A percentile compares a stretch with the other conserved stretches of the same genome.
Conservation (phyloP, 2,888 invertebrate species). For the Troides oblongomaculatus region DNA sequence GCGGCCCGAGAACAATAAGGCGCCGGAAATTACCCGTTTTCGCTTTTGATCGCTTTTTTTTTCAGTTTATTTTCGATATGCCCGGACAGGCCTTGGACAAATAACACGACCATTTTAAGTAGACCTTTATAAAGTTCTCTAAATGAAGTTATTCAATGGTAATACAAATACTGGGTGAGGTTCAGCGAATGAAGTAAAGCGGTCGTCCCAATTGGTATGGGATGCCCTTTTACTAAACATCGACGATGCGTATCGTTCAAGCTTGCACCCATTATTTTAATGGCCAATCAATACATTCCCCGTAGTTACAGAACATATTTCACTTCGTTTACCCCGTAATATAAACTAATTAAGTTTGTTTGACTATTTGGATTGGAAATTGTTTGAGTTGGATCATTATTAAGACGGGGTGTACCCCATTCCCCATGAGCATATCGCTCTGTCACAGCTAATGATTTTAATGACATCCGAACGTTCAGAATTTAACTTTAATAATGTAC, state of each 20-base stretch:
- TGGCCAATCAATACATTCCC: conserved; percentile 70
- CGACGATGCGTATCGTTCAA: conserved; percentile 61
- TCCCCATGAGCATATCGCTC: conserved; percentile 41
- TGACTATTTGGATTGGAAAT: conserved; percentile 72
- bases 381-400: conserved; percentile 68
- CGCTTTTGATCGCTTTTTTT: conserved; percentile 61
- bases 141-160: conserved; percentile 23
- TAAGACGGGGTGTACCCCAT: conserved; percentile 58
- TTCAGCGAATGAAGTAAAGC: conserved; percentile 30
- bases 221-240: conserved; percentile 52
- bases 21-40: conserved; percentile 76
- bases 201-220: conserved; percentile 40
- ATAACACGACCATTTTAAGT: conserved; percentile 48
- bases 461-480: conserved; percentile 30
- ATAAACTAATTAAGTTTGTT: conserved; percentile 72
- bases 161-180: conserved; percentile 33
- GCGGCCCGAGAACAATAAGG: conserved; percentile 66
- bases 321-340: conserved; percentile 49
- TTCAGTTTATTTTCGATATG: conserved; percentile 64
- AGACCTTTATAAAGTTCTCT: conserved; percentile 37
- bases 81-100: conserved; percentile 52
- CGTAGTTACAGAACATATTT: conserved; percentile 66
- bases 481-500: conserved; percentile 24
- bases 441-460: conserved; percentile 38
- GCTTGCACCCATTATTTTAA: conserved; percentile 69